Evolutionary conservation across 2,888 invertebrate genomes (phyloP), one percentile per base, ranked within the genome.

Genomic region (Acleris literana): DNA sequence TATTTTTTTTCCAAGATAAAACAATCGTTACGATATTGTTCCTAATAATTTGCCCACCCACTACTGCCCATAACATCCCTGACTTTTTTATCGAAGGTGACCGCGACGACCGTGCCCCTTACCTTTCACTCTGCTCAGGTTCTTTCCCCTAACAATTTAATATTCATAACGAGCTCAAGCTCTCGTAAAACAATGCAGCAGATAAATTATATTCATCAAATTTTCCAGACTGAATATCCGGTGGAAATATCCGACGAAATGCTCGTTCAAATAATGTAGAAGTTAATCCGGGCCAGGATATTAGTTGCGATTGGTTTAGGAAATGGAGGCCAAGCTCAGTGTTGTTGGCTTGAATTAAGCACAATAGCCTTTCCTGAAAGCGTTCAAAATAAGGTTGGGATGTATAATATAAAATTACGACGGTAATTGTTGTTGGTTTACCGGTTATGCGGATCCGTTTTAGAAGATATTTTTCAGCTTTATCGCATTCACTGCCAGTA

Each of bases 301-400:
- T 66, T 66, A 65, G 55, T 59, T 57, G 51, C 66, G 56, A 66
- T 66, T 57, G 66, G 61, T 62, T 62, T 53, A 66, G 62, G 53
- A 66, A 62, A 66, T 62, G 33, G 56, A 46, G 29, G 13, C 53
- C 9, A 20, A 43, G 29, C 33, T 48, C 20, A 39, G 56, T 25
- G 9, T 33, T 39, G 39, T 39, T 39, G 61, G 66, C 66, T 66
- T 66, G 7, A 29, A 11, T 48, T 58, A 29, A 20, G 33, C 44
- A 20, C 33, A 17, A 54, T 17, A 11, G 33, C 33, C 22, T 33
- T 16, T 9, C 29, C 16, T 29, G 53, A 3, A 29, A 49, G 9
- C n/a, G n/a, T 17, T 46, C n/a, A 7, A 16, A 46, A 39, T 39
- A 46, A 46, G 46, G 46, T 17, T 17, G 16, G 46, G 39, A 4